These are phyloP conservation scores for Eucera pruinosa DNA, from an alignment of 2,888 invertebrate species.

Conservation along the genomic window DNA sequence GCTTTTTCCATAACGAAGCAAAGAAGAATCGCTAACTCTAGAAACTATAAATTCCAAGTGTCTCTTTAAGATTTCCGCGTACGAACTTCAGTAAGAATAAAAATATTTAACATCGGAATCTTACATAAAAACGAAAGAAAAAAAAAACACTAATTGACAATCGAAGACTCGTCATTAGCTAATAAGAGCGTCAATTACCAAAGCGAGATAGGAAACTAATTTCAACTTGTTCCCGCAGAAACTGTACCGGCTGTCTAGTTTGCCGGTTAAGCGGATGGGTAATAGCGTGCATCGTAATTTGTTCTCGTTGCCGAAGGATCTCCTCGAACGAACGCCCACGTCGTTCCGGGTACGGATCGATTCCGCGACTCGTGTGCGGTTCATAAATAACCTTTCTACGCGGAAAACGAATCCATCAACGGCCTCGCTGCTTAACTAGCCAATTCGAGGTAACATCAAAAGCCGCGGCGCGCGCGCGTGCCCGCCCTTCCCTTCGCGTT, in stretches of 20 bases:
- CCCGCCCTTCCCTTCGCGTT: no score
- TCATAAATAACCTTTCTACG: conserved; percentile 70
- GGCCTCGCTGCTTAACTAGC: conserved; percentile 59
- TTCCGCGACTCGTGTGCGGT: conserved; percentile 33
- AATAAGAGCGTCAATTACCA: conserved; percentile 40
- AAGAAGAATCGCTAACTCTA: no score
- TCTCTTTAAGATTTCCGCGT: no score
- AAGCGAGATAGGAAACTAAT: conserved; percentile 28
- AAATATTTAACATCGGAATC: not conserved
- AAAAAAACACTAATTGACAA: not conserved
- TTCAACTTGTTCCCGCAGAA: conserved; percentile 24
- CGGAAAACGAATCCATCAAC: conserved; percentile 72
- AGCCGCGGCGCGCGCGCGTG: conserved; percentile 43
- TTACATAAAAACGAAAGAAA: not conserved
- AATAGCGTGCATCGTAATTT: conserved; percentile 56
- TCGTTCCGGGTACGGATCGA: conserved; percentile 66
- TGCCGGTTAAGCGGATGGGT: conserved; percentile 24
- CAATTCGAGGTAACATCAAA: conserved; percentile 69
- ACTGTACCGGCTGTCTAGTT: conserved; percentile 32
- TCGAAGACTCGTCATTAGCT: no score
- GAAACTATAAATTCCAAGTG: no score
- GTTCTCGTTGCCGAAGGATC: conserved; percentile 49
- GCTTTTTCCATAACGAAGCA: no score
- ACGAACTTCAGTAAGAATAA: no score
- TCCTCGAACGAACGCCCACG: conserved; percentile 59